phyloP scores from a whole-genome alignment of 2,888 invertebrate genomes.

The Electrophaes corylata region DNA sequence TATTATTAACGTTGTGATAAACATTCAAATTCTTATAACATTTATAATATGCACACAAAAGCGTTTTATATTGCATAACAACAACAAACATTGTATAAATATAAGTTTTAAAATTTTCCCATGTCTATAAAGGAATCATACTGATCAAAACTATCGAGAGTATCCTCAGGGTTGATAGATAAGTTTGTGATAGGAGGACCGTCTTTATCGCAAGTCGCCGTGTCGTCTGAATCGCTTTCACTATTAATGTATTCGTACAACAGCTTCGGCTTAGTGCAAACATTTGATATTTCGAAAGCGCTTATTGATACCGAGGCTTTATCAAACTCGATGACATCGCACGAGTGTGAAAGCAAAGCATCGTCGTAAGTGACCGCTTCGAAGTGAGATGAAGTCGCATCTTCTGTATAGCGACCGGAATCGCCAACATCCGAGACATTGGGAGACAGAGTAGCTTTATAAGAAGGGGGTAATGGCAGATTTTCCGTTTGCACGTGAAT shows the following conservation, averaged over 20 bases:
- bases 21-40: conserved; percentile 47
- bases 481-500: conserved; percentile 55
- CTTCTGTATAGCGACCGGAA: conserved; percentile 75
- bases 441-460: conserved; percentile 61
- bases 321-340: conserved; percentile 65
- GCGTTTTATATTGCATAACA: conserved; percentile 53
- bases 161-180: conserved; percentile 53
- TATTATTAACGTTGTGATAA: conserved; percentile 43
- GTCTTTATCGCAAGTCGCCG: conserved; percentile 67
- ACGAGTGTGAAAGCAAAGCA: conserved; percentile 71
- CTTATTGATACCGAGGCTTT: conserved; percentile 47
- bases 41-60: conserved; percentile 57
- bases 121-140: conserved; percentile 82
- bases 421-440: conserved; percentile 70
- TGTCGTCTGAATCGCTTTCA: conserved; percentile 69
- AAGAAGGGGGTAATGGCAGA: conserved; percentile 48
- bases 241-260: conserved; percentile 73
- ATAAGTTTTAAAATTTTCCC: conserved; percentile 71
- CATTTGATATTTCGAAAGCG: conserved; percentile 46
- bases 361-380: conserved; percentile 64
- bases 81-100: conserved; percentile 42
- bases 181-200: conserved; percentile 32
- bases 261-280: conserved; percentile 35
- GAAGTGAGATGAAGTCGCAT: conserved; percentile 68
- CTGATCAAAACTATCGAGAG: conserved; percentile 71